A percentile compares a stretch with the other conserved stretches of the same genome.
Evolutionary conservation across 2,797 vertebrate species (phyloP).

Genomic region (Sardinella longiceps): DNA sequence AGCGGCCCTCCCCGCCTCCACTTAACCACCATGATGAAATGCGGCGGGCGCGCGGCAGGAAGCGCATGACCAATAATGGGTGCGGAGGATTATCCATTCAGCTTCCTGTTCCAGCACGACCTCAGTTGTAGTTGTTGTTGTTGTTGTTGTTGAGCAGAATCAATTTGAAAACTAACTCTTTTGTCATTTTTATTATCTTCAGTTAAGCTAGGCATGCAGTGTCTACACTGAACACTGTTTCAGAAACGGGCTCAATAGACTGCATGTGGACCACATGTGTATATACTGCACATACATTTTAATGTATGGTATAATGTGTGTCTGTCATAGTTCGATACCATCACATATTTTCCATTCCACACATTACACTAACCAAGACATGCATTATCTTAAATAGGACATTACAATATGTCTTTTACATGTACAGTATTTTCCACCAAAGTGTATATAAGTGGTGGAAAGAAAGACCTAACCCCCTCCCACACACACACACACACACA

Average conservation of each 20-base stretch:
- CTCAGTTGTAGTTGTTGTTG: neutral
- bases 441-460: neutral
- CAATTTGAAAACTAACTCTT: neutral
- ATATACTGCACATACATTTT: neutral
- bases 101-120: neutral
- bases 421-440: constrained; percentile 16
- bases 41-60: neutral
- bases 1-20: neutral
- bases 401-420: neutral
- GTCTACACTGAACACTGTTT: neutral
- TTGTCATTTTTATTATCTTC: neutral
- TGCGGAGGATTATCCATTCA: constrained; percentile 4
- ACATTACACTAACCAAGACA: neutral
- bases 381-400: neutral
- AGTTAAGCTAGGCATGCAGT: no score
- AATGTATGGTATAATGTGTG: neutral
- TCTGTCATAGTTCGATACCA: neutral
- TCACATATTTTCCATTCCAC: neutral
- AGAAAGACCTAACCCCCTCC: constrained; percentile 14
- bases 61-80: neutral
- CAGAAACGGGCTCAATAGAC: no score
- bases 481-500: neutral
- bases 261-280: neutral
- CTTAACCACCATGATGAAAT: constrained; percentile 11
- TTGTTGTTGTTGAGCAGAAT: neutral